A percentile compares a stretch with the other conserved stretches of the same genome.
phyloP scores from a whole-genome alignment of 2,797 vertebrate genomes.

The Periophthalmus magnuspinnatus region DNA sequence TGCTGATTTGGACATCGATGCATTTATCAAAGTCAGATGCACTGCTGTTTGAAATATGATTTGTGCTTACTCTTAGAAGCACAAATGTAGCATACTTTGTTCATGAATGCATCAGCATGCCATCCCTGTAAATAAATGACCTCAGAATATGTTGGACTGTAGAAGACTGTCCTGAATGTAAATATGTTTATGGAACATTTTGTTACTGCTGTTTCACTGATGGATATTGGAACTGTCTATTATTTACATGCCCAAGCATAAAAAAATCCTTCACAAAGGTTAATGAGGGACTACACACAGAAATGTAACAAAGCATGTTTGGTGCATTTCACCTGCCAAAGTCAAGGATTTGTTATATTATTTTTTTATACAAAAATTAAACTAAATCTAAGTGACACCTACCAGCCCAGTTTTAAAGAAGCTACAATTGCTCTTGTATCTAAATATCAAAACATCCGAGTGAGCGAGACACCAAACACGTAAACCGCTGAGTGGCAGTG shows the following conservation, averaged over 20 bases:
- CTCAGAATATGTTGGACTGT: conserved; percentile 36
- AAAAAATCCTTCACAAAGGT: not conserved
- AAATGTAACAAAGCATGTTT: conserved; percentile 17
- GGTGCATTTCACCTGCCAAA: conserved; percentile 23
- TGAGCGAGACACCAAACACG: not conserved
- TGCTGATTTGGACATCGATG: conserved; percentile 14
- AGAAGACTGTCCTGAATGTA: conserved; percentile 61
- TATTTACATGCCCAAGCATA: not conserved
- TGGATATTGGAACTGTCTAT: conserved; percentile 3
- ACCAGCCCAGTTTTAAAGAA: not conserved
- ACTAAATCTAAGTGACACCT: not conserved
- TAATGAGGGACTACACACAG: not conserved
- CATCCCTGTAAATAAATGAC: conserved; percentile 61
- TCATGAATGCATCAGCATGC: conserved; percentile 57
- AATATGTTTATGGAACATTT: conserved; percentile 32
- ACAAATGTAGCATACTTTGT: conserved; percentile 31
- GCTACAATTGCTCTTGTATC: too few relatives aligned
- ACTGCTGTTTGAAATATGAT: conserved; percentile 26
- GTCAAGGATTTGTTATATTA: conserved; percentile 12
- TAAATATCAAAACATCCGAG: not conserved
- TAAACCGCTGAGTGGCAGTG: conserved; percentile 52
- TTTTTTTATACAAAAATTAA: conserved; percentile 17
- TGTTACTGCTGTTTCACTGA: conserved; percentile 20
- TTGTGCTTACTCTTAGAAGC: conserved; percentile 48
- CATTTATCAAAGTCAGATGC: conserved; percentile 12